Evolutionary conservation across 1,140 invertebrate species (phyloP).

Genomic region (Tetramorium alpestre): DNA sequence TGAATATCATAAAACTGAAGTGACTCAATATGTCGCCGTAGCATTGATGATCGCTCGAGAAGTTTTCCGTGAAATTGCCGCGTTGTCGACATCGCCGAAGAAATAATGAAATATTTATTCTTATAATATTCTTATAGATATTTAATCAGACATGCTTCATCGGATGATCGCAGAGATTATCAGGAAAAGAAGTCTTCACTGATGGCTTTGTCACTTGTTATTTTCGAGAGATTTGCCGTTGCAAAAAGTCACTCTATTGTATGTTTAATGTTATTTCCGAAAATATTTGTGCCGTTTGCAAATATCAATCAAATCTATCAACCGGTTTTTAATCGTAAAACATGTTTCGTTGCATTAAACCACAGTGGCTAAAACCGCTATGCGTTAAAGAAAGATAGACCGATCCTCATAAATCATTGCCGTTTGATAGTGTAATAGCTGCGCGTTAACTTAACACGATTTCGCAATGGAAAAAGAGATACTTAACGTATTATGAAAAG

Average conservation of each 20-base stretch:
- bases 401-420: constrained; percentile 61
- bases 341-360: background rate
- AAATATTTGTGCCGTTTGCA: background rate
- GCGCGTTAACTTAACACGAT: background rate
- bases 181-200: background rate
- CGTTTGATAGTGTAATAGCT: background rate
- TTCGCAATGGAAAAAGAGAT: background rate
- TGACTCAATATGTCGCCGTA: background rate
- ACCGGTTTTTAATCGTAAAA: constrained; percentile 44
- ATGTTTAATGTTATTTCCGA: background rate
- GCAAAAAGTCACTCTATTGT: background rate
- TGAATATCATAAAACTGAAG: background rate
- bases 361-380: background rate
- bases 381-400: background rate
- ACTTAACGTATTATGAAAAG: background rate
- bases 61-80: background rate
- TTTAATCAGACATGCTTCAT: constrained; percentile 15
- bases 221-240: background rate
- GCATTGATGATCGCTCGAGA: background rate
- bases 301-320: constrained; percentile 55
- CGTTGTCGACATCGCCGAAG: background rate
- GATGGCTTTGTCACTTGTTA: constrained; percentile 19
- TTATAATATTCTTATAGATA: constrained; percentile 27
- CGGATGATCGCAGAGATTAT: background rate
- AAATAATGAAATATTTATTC: background rate